Evolutionary conservation across 2,888 invertebrate species (phyloP).

Genomic region (Hyppa rectilinea): DNA sequence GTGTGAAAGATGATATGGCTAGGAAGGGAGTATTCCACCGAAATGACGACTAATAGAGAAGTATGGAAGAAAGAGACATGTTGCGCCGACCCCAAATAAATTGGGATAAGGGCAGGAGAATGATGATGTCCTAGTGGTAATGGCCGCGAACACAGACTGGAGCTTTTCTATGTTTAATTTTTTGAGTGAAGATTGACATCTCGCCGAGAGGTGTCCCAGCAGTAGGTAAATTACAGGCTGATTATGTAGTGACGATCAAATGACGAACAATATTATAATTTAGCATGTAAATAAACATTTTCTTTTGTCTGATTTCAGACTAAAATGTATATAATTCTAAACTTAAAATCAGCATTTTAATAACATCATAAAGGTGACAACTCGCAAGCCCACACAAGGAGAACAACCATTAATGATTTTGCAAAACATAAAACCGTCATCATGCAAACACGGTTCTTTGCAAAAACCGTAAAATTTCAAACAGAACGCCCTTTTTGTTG

Average conservation of each 20-base stretch:
- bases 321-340: not conserved
- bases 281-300: not conserved
- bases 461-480: constrained; percentile 55
- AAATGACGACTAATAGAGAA: no score
- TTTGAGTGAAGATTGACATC: no score
- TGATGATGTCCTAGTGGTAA: no score
- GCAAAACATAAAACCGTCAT: constrained; percentile 35
- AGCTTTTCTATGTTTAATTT: no score
- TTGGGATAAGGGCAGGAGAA: no score
- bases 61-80: no score
- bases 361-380: not conserved
- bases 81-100: no score
- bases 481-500: constrained; percentile 59
- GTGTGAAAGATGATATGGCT: no score
- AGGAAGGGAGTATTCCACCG: no score
- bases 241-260: not conserved
- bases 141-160: no score
- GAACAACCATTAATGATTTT: constrained; percentile 38
- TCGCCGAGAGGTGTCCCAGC: no score
- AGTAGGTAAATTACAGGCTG: no score
- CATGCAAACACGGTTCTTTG: constrained; percentile 33
- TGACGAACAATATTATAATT: not conserved
- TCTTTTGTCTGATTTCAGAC: not conserved
- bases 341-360: not conserved
- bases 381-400: not conserved